A percentile compares a stretch with the other conserved stretches of the same genome.
phyloP scores from a whole-genome alignment of 2,888 invertebrate species.

The Ernsta delagoae region DNA sequence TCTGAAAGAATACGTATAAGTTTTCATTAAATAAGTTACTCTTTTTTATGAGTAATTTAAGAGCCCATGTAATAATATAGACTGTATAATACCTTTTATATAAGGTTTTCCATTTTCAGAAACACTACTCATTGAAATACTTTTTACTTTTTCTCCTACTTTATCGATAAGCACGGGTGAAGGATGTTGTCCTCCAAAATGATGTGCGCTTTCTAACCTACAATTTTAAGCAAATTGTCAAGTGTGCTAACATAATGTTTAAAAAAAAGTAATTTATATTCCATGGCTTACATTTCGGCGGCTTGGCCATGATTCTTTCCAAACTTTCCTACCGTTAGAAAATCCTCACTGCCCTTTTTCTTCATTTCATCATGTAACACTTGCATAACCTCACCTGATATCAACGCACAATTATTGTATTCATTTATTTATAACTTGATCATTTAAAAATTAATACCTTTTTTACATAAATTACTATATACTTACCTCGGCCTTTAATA shows the following conservation, averaged over 20 bases:
- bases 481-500: conserved; percentile 60
- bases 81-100: conserved; percentile 49
- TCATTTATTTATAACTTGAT: too few relatives aligned
- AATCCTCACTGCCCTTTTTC: conserved; percentile 53
- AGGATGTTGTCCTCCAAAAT: conserved; percentile 52
- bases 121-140: conserved; percentile 42
- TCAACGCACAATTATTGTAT: too few relatives aligned
- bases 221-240: neutral
- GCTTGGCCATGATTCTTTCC: conserved; percentile 52
- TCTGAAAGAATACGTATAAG: too few relatives aligned
- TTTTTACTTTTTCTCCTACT: conserved; percentile 49
- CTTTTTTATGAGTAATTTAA: too few relatives aligned
- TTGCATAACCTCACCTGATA: conserved; percentile 58
- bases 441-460: too few relatives aligned
- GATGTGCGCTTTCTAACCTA: conserved; percentile 43
- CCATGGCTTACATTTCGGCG: conserved; percentile 54
- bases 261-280: neutral
- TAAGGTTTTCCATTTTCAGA: conserved; percentile 45
- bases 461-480: too few relatives aligned
- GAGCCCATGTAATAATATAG: neutral
- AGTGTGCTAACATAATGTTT: neutral
- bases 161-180: conserved; percentile 52
- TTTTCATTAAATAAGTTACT: too few relatives aligned
- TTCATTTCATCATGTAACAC: conserved; percentile 53
- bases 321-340: conserved; percentile 57